Evolutionary conservation across 2,888 invertebrate species (phyloP), one percentile per base, ranked within the genome.

Genomic region (Mycalesis mineus): DNA sequence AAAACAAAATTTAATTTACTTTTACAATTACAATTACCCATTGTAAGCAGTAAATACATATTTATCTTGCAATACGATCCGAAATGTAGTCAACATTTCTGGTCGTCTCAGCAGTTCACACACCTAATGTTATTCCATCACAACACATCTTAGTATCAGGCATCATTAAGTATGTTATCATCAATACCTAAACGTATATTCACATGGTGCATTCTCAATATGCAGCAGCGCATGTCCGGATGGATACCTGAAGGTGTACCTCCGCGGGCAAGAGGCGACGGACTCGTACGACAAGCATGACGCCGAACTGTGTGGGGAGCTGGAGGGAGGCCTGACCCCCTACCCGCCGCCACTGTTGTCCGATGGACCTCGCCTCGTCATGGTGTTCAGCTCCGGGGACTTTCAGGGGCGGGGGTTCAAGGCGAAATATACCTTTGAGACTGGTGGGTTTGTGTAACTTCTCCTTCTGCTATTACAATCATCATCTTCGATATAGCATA

Each of bases 361-460:
- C 53, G 96, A 97, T 79, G 97, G 98, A 1, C 98, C 98, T 3
- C 92, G 98, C 51, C 92, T 98, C 63, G 96, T 98, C 45, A 95
- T 98, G 94, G 96, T 98, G 50, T 98, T 98, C 85, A 97, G 97
- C 82, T 97, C 97, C 54, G 97, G 97, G 2, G 96, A 97, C 74
- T 90, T 94, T 57, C 96, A 95, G 82, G 98, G 98, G 7, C 91
- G 94, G 49, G 97, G 98, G 57, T 98, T 98, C 80, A 97, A 97
- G 80, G 96, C 96, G 68, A 93, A 92, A 83, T 97, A 95, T 80
- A 92, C 93, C 49, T 96, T 96, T 83, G 94, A 95, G 91, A 95
- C 95, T 86, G 95, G 95, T 95, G 68, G 77, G 77, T 71, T 58
- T 22, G 3, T 6, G n/a, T 7, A 40, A 40, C 6, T 40, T 6